Base-by-base conservation (phyloP, 2,888 invertebrate species). In the Norana najaformis region DNA sequence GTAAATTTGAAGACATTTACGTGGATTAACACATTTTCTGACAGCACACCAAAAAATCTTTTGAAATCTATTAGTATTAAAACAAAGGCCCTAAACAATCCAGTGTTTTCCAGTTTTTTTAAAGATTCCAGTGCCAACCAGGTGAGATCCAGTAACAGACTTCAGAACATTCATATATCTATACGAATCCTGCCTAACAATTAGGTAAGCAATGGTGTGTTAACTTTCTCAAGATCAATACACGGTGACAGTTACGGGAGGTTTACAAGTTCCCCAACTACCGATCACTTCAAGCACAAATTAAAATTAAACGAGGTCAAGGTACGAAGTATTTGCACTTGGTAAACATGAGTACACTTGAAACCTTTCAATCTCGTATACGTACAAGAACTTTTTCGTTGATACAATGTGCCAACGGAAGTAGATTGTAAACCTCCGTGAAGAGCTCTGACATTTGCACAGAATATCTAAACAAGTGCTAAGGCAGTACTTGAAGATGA, bases 341-440 rank as follows among this genome's bases (percentile, higher is more conserved):
- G 69, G n/a, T n/a, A 69, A 11, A 69, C 30, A 53, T 30, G 30
- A 11, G 53, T 53, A 30, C 53, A 53, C 53, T 69, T n/a, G 16
- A 30, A 69, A 69, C n/a, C 69, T 30, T 69, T 69, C 69, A 69
- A n/a, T 8, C 11, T 8, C 8, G 69, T n/a, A 36, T 30, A 93
- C 94, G 92, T 94, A 97, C 97, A 93, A 97, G 95, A 90, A 97
- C 96, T 95, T 96, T 96, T 91, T 96, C 96, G 95, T 99, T 99
- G 94, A 99, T 97, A 95, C 98, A 97, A 95, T 99, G 99, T 88
- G 98, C 97, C 90, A 99, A 96, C 0, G 99, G 99, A 92, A 99
- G 95, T 97, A 97, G 98, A 95, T 99, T 99, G 96, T 99, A 99
- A 36, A 99, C 98, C 96, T 99, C 99, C 1, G 99, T 99, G 96